Evolutionary conservation across 2,797 vertebrate species (phyloP).

Genomic region (Hippopotamyrus pictus): DNA sequence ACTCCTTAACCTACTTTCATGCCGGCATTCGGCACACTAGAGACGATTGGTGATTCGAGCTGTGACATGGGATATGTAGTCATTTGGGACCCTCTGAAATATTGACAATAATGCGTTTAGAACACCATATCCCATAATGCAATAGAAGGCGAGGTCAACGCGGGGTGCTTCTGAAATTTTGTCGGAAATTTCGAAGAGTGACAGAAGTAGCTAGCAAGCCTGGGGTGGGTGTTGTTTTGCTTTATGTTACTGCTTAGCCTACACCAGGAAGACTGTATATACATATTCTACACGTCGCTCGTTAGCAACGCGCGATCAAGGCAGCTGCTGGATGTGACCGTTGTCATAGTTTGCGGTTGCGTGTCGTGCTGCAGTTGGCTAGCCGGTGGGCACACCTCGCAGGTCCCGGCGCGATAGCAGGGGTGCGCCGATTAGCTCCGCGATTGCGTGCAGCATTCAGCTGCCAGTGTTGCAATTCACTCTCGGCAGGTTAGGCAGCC

Average conservation of each 20-base stretch:
- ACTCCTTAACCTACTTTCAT: background rate
- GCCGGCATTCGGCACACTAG: background rate
- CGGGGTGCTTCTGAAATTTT: background rate
- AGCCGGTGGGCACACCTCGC: background rate
- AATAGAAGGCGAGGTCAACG: background rate
- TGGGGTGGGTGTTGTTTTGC: background rate
- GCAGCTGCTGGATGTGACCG: background rate
- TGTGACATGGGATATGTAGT: constrained; percentile 17
- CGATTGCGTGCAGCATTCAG: background rate
- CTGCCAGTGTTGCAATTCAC: background rate
- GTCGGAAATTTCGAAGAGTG: constrained; percentile 21
- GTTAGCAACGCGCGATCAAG: background rate
- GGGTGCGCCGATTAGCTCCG: background rate
- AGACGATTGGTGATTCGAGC: background rate
- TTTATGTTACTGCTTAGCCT: background rate
- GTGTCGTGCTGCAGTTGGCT: background rate
- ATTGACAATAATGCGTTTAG: no score
- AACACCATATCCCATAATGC: constrained; percentile 19
- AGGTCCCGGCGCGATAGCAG: background rate
- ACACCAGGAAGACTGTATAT: background rate
- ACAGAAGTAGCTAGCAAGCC: background rate
- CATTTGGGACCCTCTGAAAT: background rate
- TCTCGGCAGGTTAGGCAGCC: background rate
- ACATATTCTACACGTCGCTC: background rate
- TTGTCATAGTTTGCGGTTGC: background rate